Evolutionary conservation across 2,888 invertebrate species (phyloP).

Genomic region (Herminia tarsipennalis): DNA sequence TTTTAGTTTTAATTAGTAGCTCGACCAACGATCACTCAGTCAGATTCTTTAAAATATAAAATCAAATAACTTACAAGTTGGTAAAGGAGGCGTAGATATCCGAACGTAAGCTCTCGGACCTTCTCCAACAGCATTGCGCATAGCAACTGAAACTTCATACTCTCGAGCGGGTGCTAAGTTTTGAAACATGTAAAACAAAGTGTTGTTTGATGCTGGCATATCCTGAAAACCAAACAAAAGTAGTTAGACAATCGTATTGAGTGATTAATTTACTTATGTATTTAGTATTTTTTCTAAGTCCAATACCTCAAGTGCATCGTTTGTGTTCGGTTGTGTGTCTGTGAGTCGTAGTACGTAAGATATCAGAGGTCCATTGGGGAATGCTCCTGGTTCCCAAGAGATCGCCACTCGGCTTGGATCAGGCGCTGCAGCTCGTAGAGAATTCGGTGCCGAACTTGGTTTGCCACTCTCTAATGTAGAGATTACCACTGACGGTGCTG

Average conservation of each 20-base stretch:
- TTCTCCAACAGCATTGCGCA: slow-evolving; percentile 92
- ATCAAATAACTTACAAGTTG: slow-evolving; percentile 83
- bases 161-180: slow-evolving; percentile 89
- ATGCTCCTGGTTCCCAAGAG: slow-evolving; percentile 95
- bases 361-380: slow-evolving; percentile 94
- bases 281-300: no score
- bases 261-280: no score
- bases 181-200: slow-evolving; percentile 91
- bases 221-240: slow-evolving; percentile 84
- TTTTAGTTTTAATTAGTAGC: no score
- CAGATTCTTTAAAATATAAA: neutral
- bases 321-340: slow-evolving; percentile 83
- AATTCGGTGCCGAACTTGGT: slow-evolving; percentile 91
- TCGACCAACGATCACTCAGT: no score
- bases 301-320: slow-evolving; percentile 89
- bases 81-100: slow-evolving; percentile 89
- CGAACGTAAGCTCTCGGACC: slow-evolving; percentile 89
- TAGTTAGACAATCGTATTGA: no score
- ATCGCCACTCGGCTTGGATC: slow-evolving; percentile 94
- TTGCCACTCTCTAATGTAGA: slow-evolving; percentile 90
- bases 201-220: slow-evolving; percentile 89
- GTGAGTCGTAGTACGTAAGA: slow-evolving; percentile 93
- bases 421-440: slow-evolving; percentile 91
- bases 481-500: slow-evolving; percentile 91
- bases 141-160: slow-evolving; percentile 92